Conservation (phyloP, 2,113 vertebrate genomes). For the Lophius piscatorius region DNA sequence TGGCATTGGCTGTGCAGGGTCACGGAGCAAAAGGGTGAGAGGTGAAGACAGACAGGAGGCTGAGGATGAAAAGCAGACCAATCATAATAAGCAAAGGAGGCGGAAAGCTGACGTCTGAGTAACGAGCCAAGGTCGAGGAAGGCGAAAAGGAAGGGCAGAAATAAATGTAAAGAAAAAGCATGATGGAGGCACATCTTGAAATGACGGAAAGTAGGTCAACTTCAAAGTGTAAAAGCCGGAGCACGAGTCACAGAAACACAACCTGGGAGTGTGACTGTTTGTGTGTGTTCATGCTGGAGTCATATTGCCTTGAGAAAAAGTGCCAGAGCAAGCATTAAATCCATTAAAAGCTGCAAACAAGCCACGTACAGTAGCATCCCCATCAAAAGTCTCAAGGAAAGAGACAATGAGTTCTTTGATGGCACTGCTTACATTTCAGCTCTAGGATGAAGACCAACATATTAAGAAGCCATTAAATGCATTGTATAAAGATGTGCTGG, state of each 20-base stretch:
- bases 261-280: neutral
- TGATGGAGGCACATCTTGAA: slow-evolving; percentile 10
- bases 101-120: slow-evolving; percentile 3
- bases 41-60: slow-evolving; percentile 2
- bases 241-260: neutral
- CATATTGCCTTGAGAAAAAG: slow-evolving; percentile 37
- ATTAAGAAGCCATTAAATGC: no score
- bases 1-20: slow-evolving; percentile 51
- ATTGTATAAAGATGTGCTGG: no score
- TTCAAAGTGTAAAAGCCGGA: neutral
- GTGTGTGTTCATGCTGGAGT: slow-evolving; percentile 5
- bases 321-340: slow-evolving; percentile 32
- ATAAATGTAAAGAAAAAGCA: neutral
- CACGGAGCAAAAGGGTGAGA: slow-evolving; percentile 17
- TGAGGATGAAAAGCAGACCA: slow-evolving; percentile 5
- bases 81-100: neutral
- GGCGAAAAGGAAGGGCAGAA: neutral
- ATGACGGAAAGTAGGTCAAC: slow-evolving; percentile 13
- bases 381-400: slow-evolving; percentile 24
- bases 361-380: slow-evolving; percentile 14
- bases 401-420: no score
- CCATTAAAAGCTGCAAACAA: slow-evolving; percentile 15
- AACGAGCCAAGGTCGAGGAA: neutral
- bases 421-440: no score
- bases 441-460: no score